Evolutionary conservation across 2,113 vertebrate genomes (phyloP).

Genomic region (Bucco capensis): DNA sequence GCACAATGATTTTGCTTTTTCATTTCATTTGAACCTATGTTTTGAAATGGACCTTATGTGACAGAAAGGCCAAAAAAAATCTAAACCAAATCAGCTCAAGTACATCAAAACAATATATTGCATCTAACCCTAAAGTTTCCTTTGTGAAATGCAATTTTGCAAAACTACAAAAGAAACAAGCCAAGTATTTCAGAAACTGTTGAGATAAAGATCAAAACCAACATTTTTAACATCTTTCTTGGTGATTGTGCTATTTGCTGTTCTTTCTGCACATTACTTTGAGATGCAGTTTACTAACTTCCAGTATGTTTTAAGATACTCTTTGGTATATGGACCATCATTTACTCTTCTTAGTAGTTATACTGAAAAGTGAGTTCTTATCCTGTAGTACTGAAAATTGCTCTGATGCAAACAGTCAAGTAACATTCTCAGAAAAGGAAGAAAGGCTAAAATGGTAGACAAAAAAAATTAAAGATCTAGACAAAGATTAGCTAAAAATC

Average conservation of each 20-base stretch:
- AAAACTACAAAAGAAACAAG: not conserved
- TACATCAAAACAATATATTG: not conserved
- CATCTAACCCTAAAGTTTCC: not conserved
- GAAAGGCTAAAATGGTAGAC: not conserved
- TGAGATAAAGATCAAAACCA: not conserved
- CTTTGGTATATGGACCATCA: not conserved
- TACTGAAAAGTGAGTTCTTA: not conserved
- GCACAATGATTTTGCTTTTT: not conserved
- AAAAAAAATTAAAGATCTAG: not conserved
- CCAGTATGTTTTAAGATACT: not conserved
- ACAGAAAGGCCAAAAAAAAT: not conserved
- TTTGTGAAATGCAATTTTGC: not conserved
- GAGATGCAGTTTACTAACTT: not conserved
- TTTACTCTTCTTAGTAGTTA: not conserved
- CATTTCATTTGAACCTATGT: not conserved
- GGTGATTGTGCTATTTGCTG: not conserved
- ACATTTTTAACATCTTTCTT: not conserved
- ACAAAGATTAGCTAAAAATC: not conserved
- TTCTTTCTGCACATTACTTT: not conserved
- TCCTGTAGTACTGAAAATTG: not conserved
- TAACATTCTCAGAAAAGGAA: not conserved
- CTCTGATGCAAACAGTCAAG: not conserved
- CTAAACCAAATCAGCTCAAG: not conserved
- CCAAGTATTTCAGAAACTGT: not conserved
- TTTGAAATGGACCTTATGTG: not conserved